Evolutionary conservation across 2,113 vertebrate species (phyloP).

Genomic region (Isurus oxyrinchus): DNA sequence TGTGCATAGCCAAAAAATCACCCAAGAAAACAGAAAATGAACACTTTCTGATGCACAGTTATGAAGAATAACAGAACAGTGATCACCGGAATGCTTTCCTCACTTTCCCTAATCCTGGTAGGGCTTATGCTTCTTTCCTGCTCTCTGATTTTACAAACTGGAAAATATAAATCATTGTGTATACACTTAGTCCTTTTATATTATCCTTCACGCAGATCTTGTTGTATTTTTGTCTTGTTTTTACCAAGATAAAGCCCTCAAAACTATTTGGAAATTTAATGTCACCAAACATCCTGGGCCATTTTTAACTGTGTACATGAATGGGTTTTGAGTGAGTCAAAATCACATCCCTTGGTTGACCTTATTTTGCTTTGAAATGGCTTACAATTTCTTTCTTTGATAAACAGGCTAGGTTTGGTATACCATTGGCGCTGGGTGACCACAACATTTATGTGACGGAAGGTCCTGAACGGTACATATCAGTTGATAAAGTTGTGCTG

Average conservation of each 20-base stretch:
- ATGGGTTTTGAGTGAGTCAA: neutral
- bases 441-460: slow-evolving; percentile 64
- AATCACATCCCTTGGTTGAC: neutral
- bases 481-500: slow-evolving; percentile 56
- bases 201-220: neutral
- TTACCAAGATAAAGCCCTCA: neutral
- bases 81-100: neutral
- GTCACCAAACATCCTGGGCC: neutral
- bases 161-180: neutral
- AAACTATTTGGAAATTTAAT: neutral
- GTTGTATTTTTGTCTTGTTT: neutral
- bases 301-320: neutral
- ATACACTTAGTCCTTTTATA: neutral
- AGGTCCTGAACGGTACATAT: slow-evolving; percentile 66
- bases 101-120: neutral
- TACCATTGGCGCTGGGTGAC: slow-evolving; percentile 76
- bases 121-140: neutral
- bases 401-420: slow-evolving; percentile 45
- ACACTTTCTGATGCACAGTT: neutral
- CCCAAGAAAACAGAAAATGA: neutral
- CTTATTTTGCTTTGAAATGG: neutral
- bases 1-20: neutral
- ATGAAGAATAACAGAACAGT: neutral
- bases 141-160: neutral
- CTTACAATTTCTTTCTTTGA: neutral